Evolutionary conservation across 1,140 invertebrate species (phyloP).

Genomic region (Drosophila jambulina): DNA sequence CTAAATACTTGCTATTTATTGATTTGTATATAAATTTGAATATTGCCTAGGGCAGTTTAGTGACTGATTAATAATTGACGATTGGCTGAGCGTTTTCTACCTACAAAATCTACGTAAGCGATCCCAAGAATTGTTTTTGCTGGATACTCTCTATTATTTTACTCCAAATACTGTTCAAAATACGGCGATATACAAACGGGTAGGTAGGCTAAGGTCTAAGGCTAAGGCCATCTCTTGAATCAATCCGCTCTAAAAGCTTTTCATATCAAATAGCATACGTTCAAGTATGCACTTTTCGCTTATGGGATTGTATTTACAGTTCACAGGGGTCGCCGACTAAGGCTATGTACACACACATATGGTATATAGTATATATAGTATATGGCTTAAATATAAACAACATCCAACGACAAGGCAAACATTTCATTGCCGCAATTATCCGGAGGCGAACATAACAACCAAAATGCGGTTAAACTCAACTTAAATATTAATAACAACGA

Average conservation of each 20-base stretch:
- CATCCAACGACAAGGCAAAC: conserved; percentile 42
- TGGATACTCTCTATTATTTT: background rate
- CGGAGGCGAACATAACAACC: conserved; percentile 19
- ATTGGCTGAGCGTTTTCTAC: background rate
- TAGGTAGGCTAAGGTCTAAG: background rate
- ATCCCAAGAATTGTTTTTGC: background rate
- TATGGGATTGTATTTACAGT: conserved; percentile 33
- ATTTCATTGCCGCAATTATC: conserved; percentile 10
- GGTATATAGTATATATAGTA: conserved; percentile 1
- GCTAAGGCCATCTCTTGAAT: conserved; percentile 3
- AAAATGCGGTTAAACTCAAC: conserved; percentile 39
- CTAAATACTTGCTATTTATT: background rate
- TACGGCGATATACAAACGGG: background rate
- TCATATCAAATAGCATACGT: conserved; percentile 15
- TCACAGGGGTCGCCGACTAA: conserved; percentile 19
- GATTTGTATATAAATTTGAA: too few species aligned
- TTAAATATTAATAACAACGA: conserved; percentile 34
- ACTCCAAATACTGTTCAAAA: background rate
- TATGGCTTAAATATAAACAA: conserved; percentile 24
- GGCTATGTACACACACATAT: conserved; percentile 31
- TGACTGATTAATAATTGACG: conserved; percentile 1
- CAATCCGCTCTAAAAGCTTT: background rate
- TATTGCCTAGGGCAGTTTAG: conserved; percentile 3
- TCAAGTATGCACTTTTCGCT: background rate
- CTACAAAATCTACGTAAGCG: conserved; percentile 4